phyloP scores from a whole-genome alignment of 1,140 invertebrate genomes.

The Drosophila varians region DNA sequence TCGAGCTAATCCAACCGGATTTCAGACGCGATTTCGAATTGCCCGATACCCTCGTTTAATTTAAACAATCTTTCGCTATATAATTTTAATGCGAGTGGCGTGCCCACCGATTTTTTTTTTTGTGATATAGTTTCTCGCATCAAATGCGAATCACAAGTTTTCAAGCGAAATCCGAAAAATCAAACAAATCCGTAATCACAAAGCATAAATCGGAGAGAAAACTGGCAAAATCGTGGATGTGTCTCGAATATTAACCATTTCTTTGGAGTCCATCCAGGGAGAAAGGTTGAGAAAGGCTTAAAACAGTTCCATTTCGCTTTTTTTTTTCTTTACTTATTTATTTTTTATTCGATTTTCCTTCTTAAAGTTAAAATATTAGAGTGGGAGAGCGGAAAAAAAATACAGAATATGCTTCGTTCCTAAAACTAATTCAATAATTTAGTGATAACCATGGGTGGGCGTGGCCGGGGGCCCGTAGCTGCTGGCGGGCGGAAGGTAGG shows the following conservation, averaged over 20 bases:
- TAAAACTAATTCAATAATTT: slow-evolving; percentile 48
- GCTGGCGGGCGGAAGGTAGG: slow-evolving; percentile 54
- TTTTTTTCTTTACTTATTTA: background rate
- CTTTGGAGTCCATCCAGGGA: slow-evolving; percentile 17
- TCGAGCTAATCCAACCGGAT: slow-evolving; percentile 14
- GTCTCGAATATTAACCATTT: slow-evolving; percentile 15
- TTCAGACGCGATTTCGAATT: background rate
- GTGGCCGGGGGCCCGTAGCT: slow-evolving; percentile 52
- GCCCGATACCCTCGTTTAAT: slow-evolving; percentile 3
- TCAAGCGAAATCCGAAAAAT: slow-evolving; percentile 34
- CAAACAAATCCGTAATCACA: slow-evolving; percentile 20
- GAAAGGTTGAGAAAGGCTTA: slow-evolving; percentile 26
- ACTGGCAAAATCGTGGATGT: slow-evolving; percentile 25
- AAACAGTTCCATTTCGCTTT: background rate
- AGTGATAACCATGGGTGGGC: slow-evolving; percentile 61
- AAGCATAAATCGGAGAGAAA: slow-evolving; percentile 41
- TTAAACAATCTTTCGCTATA: slow-evolving; percentile 6
- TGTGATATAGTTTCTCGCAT: slow-evolving; percentile 46
- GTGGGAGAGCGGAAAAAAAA: background rate
- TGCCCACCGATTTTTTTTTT: slow-evolving; percentile 9
- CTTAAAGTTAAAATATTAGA: slow-evolving; percentile 16
- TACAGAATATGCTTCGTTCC: background rate
- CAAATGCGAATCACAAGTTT: slow-evolving; percentile 46
- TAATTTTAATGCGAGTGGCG: slow-evolving; percentile 43
- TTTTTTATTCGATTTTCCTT: slow-evolving; percentile 2